Evolutionary conservation across 2,113 vertebrate species (phyloP).

Genomic region (Pimephales promelas): DNA sequence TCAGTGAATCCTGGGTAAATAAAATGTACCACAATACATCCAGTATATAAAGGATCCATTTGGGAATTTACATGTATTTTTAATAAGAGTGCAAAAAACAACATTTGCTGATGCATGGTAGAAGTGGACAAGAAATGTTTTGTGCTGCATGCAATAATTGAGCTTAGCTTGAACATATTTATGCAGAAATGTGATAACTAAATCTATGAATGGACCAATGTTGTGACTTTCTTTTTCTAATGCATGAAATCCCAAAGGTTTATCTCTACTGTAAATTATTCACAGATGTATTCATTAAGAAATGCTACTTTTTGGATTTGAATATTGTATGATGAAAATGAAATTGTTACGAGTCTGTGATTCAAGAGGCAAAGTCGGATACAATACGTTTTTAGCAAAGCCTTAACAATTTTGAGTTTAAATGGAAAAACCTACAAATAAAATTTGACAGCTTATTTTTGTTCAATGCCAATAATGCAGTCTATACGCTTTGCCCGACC

Average conservation of each 20-base stretch:
- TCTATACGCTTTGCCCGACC: conserved; percentile 38
- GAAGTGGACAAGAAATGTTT: conserved; percentile 69
- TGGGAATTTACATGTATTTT: conserved; percentile 52
- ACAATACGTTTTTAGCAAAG: not conserved
- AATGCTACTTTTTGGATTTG: conserved; percentile 5
- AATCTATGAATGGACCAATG: conserved; percentile 42
- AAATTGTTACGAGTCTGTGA: conserved; percentile 18
- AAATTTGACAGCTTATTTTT: not conserved
- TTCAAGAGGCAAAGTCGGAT: conserved; percentile 7
- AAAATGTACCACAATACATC: not conserved
- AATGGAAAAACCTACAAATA: not conserved
- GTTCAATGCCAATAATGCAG: not conserved
- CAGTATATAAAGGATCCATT: not conserved
- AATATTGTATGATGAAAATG: conserved; percentile 8
- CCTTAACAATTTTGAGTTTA: not conserved
- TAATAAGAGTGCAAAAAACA: conserved; percentile 63
- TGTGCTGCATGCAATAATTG: conserved; percentile 82
- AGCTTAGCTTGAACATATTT: conserved; percentile 70
- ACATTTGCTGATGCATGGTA: conserved; percentile 76
- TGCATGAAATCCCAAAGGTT: conserved; percentile 39
- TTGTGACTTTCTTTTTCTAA: conserved; percentile 26
- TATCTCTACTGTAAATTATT: conserved; percentile 56
- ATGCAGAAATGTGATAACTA: conserved; percentile 65
- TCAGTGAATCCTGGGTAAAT: not conserved
- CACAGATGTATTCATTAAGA: conserved; percentile 20